Base-by-base conservation (phyloP, 2,113 vertebrate species). In the Periophthalmus modestus region DNA sequence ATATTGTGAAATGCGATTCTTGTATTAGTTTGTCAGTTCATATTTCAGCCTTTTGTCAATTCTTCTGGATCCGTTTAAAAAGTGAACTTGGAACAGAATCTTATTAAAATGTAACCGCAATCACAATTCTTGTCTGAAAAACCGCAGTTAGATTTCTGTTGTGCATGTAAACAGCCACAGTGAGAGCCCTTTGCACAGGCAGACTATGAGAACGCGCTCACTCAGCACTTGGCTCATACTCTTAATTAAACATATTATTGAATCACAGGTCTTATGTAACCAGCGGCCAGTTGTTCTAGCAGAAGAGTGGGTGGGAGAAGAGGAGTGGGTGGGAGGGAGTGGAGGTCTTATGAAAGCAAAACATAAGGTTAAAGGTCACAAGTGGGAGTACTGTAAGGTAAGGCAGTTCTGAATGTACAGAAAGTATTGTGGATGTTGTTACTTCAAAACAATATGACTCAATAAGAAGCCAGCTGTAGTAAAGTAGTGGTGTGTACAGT, bases 211-310 rank as follows among this genome's bases (percentile, higher is more conserved):
- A 59, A 72, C 52, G 34, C 34, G 61, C 66, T 66, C 61, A 72
- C 33, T 28, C 13, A 28, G 68, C 24, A 2, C 52, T 18, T 52
- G 5, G 14, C 24, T 16, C 79, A 39, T 81, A 81, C 24, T 39
- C 65, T 77, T 85, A 83, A 89, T 90, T 87, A 89, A 78, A 86
- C 70, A 69, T 50, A 69, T 74, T 76, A 82, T 48, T 78, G 66
- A 82, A 78, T 72, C 66, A 59, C 24, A n/a, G 15, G 6, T 71
- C 81, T 92, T 89, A 85, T 72, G 79, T 88, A 89, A 90, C 75
- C 0, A 2, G 13, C 74, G 23, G 43, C 70, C 52, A 14, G 0
- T 73, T 70, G 82, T 77, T 83, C 74, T 6, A 16, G 39, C 80
- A 76, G 66, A 74, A 52, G 71, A 54, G 52, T 43, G 39, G 39